phyloP scores from a whole-genome alignment of 2,797 vertebrate genomes.

The Staurois parvus region DNA sequence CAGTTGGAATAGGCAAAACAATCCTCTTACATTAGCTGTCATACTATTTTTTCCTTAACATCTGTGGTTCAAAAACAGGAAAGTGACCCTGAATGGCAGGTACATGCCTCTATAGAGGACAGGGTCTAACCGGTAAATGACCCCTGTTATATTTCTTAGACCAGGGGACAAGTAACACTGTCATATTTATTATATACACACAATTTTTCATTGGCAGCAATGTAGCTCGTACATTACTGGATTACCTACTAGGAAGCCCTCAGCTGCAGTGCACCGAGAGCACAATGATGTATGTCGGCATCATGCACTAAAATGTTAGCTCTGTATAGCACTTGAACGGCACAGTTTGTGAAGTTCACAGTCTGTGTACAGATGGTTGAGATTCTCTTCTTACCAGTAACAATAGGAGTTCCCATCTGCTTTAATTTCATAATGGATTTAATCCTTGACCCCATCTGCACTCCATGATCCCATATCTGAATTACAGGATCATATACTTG shows the following conservation, averaged over 20 bases:
- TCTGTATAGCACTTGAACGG: not conserved
- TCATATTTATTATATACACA: not conserved
- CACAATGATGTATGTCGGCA: not conserved
- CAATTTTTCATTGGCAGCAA: not conserved
- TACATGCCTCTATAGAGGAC: not conserved
- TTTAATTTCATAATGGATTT: slow-evolving; percentile 70
- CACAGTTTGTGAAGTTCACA: not conserved
- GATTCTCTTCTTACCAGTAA: slow-evolving; percentile 40
- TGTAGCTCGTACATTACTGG: not conserved
- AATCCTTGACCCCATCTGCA: slow-evolving; percentile 61
- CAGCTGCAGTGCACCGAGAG: not conserved
- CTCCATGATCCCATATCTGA: slow-evolving; percentile 36
- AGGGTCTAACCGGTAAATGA: not conserved
- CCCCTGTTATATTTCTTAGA: not conserved
- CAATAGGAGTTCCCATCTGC: slow-evolving; percentile 63
- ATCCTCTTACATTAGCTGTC: not conserved
- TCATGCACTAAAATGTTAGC: not conserved
- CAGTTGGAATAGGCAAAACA: not conserved
- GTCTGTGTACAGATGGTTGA: slow-evolving; percentile 45
- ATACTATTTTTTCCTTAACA: not conserved
- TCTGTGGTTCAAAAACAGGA: not conserved
- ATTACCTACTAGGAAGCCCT: not conserved
- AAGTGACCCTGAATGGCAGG: not conserved
- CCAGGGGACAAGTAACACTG: not conserved
- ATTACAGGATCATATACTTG: slow-evolving; percentile 33